Evolutionary conservation across 37 sponge, comb jelly and placozoan species (phyloP).

Genomic region (Tethya wilhelma): DNA sequence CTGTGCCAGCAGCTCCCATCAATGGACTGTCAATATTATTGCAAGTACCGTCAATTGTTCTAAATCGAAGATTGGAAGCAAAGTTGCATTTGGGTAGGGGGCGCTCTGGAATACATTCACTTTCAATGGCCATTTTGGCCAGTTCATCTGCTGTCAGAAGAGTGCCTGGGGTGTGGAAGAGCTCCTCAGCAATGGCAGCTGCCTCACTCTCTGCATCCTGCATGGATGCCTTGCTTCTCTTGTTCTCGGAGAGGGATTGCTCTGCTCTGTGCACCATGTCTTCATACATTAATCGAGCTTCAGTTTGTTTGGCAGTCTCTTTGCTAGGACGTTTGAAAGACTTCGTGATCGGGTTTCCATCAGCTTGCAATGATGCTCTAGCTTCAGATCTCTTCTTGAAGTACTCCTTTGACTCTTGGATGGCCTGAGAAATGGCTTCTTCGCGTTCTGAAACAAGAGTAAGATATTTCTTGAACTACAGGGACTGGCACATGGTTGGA

Average conservation of each 20-base stretch:
- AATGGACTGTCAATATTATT: constrained; percentile 81
- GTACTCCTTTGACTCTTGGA: constrained; percentile 25
- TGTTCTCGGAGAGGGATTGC: constrained; percentile 27
- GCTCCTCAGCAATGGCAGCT: constrained; percentile 42
- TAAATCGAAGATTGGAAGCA: neutral
- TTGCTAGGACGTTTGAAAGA: constrained; percentile 48
- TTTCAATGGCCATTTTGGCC: neutral
- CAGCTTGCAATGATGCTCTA: neutral
- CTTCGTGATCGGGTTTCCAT: neutral
- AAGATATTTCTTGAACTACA: neutral
- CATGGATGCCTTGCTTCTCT: neutral
- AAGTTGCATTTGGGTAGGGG: neutral
- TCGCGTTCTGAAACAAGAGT: constrained; percentile 13
- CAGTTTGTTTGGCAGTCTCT: constrained; percentile 19
- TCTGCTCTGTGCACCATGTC: constrained; percentile 55
- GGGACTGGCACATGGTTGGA: neutral
- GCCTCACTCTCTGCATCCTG: constrained; percentile 18
- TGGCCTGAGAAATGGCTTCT: constrained; percentile 3
- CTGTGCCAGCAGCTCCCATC: constrained; percentile 69
- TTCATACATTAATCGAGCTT: constrained; percentile 32
- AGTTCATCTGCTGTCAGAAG: constrained; percentile 54
- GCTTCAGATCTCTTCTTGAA: constrained; percentile 1
- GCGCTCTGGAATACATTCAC: neutral
- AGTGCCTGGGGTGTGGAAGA: constrained; percentile 59
- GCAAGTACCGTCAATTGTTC: constrained; percentile 91